Base-by-base conservation (phyloP, 2,113 vertebrate genomes). In the Dissostichus mawsoni region DNA sequence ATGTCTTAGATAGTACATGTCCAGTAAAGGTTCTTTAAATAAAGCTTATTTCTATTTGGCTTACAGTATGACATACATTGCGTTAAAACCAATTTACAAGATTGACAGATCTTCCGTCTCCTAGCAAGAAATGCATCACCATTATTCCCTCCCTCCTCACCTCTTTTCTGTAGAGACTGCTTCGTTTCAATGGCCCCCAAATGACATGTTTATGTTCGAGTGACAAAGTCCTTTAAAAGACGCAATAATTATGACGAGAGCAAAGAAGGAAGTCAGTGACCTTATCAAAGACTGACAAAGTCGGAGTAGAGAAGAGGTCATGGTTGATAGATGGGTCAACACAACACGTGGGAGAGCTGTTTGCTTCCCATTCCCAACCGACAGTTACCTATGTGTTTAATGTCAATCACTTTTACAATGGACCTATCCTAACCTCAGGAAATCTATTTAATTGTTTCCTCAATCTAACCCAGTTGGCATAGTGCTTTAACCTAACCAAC, bases 161-260 rank as follows among this genome's bases (percentile, higher is more conserved):
- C 36, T 41, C 36, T 41, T 41, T 41, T 41, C 36, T 41, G 36
- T 41, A 41, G 36, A 41, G 36, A 41, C 36, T 41, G 36, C 8
- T 41, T 58, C 13, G 7, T 73, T 69, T 61, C 16, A 44, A 17
- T 56, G 1, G 5, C 55, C 9, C 12, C 11, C 47, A 65, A 64
- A 79, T 11, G 11, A 68, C 56, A 25, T 33, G n/a, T 75, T 84
- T 66, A 63, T 12, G 56, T 53, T 79, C 23, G 25, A 61, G 41
- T 33, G 44, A 58, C 41, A 53, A 53, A 18, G 4, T 29, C 47
- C 55, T 53, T 5, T 11, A 17, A 20, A 18, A 2, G 59, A 44
- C 53, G 14, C 12, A 65, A 20, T 56, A 51, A 36, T 61, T 61
- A 62, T 62, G 8, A 51, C 9, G 14, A n/a, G 58, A n/a, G 8